A percentile compares a stretch with the other conserved stretches of the same genome.
These are phyloP conservation scores for Hafferia zeledoni DNA, from an alignment of 2,797 vertebrate genomes.

Conservation along the genomic window DNA sequence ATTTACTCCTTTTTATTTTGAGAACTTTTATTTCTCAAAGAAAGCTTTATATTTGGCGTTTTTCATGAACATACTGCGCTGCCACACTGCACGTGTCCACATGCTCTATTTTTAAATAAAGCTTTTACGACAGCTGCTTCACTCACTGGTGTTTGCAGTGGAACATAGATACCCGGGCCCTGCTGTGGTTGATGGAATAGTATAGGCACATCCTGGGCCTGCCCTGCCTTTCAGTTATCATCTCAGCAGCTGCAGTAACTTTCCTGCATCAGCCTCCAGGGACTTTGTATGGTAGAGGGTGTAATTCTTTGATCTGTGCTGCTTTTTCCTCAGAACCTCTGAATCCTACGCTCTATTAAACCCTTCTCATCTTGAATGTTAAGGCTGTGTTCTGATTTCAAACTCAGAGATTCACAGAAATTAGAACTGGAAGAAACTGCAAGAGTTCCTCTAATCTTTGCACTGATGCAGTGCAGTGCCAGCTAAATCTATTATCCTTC, in stretches of 20 bases:
- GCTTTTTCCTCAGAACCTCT: not conserved
- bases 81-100: not conserved
- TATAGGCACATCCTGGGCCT: not conserved
- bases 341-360: not conserved
- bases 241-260: not conserved
- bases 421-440: not conserved
- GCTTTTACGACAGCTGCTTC: not conserved
- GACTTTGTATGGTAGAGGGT: not conserved
- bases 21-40: not conserved
- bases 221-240: not conserved
- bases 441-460: not conserved
- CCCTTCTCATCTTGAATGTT: not conserved
- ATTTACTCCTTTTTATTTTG: not conserved
- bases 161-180: not conserved
- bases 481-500: not conserved
- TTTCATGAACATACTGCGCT: not conserved
- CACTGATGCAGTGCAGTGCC: not conserved
- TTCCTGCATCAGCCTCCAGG: not conserved
- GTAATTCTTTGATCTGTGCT: not conserved
- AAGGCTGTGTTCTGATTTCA: not conserved
- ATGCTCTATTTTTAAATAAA: not conserved
- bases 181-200: not conserved
- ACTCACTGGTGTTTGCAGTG: not conserved
- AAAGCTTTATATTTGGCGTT: not conserved
- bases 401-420: not conserved